Conservation (phyloP, 1,140 invertebrate genomes). For the Pollicipes pollicipes region DNA sequence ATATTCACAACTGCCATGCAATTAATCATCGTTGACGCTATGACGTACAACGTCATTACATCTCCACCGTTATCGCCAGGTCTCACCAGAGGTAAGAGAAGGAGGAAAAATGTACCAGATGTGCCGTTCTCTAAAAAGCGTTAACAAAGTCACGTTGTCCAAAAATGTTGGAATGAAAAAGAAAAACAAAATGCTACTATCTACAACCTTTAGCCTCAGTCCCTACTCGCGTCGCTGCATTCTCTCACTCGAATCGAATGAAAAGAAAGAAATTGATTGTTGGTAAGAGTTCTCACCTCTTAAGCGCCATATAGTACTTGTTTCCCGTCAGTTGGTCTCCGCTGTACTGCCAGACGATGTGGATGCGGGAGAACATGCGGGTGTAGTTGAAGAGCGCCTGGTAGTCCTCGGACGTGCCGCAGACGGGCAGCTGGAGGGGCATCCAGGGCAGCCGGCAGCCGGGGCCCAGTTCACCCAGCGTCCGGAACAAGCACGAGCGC, state of each 20-base stretch:
- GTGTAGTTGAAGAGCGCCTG: background rate
- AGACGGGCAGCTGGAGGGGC: background rate
- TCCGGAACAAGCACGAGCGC: background rate
- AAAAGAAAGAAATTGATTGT: background rate
- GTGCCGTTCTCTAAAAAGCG: no score
- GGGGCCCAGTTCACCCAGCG: background rate
- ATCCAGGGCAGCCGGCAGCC: background rate
- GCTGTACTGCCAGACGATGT: background rate
- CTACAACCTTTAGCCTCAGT: no score
- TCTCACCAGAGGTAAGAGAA: no score
- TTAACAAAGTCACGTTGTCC: background rate
- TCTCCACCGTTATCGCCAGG: no score
- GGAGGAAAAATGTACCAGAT: no score
- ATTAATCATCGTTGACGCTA: no score
- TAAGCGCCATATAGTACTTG: background rate
- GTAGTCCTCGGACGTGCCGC: background rate
- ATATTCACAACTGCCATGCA: no score
- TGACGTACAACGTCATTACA: no score
- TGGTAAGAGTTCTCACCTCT: background rate
- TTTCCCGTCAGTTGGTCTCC: background rate
- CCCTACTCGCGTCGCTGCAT: no score
- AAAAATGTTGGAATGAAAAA: background rate
- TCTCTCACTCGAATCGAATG: no score
- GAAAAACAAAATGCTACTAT: background rate
- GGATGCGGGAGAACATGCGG: background rate